phyloP scores from a whole-genome alignment of 2,797 vertebrate species.

The Mormyrus proboscirostris region DNA sequence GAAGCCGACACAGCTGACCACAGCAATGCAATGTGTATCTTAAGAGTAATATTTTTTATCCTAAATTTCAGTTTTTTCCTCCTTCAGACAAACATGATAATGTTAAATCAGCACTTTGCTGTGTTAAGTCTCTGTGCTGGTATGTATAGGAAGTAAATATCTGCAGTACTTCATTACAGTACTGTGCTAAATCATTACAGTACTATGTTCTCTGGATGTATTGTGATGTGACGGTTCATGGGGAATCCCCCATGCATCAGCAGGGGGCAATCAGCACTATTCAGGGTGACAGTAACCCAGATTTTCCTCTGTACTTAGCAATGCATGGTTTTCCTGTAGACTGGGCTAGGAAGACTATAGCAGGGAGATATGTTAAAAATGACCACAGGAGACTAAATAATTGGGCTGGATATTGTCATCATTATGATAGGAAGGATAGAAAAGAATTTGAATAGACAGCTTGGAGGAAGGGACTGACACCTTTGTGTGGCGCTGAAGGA shows the following conservation, averaged over 20 bases:
- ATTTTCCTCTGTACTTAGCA: conserved; percentile 57
- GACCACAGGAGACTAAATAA: background rate
- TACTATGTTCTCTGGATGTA: background rate
- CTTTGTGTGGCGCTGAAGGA: background rate
- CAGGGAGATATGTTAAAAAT: background rate
- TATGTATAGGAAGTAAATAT: background rate
- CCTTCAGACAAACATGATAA: background rate
- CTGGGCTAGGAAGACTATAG: conserved; percentile 70
- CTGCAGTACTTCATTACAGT: background rate
- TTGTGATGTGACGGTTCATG: background rate
- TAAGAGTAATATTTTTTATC: background rate
- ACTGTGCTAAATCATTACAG: background rate
- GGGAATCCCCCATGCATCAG: background rate
- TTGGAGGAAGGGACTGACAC: no score
- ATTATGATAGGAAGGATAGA: conserved; percentile 47
- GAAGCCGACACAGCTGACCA: background rate
- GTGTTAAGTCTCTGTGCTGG: background rate
- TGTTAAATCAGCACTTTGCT: background rate
- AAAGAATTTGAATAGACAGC: background rate
- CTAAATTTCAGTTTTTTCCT: background rate
- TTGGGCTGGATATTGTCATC: background rate
- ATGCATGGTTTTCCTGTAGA: conserved; percentile 70
- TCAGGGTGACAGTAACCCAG: background rate
- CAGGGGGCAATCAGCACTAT: background rate
- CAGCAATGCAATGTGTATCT: background rate